Evolutionary conservation across 92 coral and sea anemone species (phyloP).

Genomic region (Siderastrea siderea): DNA sequence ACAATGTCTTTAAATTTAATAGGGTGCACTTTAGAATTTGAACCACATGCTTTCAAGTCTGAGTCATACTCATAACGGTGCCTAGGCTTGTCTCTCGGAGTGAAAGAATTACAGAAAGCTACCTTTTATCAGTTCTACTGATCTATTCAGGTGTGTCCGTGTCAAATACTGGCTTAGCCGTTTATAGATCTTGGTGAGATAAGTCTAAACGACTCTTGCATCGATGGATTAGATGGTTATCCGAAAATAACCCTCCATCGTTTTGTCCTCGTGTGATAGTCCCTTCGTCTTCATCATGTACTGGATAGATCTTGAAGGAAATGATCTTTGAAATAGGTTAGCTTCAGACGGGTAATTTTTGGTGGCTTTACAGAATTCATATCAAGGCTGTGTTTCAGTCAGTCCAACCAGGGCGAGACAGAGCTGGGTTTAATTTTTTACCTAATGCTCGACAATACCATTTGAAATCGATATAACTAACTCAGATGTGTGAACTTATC

Average conservation of each 20-base stretch:
- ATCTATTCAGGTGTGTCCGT: background rate
- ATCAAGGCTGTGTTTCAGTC: background rate
- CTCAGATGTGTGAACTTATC: background rate
- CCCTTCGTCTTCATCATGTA: background rate
- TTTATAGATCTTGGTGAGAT: constrained; percentile 14
- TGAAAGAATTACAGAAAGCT: background rate
- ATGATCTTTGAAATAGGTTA: background rate
- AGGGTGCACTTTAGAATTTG: background rate
- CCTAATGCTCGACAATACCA: background rate
- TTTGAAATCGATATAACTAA: background rate
- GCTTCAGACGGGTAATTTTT: background rate
- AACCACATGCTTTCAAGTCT: too few relatives aligned
- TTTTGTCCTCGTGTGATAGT: background rate
- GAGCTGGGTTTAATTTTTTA: background rate
- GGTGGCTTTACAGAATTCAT: background rate
- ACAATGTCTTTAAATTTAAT: background rate
- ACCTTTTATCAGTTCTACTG: background rate
- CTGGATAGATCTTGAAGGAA: background rate
- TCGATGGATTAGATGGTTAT: background rate
- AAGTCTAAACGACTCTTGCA: background rate
- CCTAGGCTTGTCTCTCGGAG: background rate
- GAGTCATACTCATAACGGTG: background rate
- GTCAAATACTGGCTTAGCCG: constrained; percentile 26
- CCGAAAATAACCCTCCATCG: background rate
- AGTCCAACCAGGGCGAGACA: background rate